Base-by-base conservation (phyloP, 2,888 invertebrate genomes). In the Tuta absoluta region DNA sequence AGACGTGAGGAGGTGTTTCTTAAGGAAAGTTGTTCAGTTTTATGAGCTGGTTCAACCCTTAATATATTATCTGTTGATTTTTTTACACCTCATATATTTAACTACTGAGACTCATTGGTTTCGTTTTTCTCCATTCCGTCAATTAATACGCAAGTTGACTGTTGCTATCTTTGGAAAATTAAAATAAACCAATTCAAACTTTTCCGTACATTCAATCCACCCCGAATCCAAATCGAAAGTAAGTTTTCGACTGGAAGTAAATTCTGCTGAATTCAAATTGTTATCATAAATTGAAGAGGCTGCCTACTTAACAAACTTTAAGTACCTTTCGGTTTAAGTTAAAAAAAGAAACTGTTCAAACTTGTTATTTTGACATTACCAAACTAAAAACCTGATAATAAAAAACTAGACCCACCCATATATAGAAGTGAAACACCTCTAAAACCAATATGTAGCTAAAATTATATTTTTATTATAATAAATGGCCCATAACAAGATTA, bases 271-370 rank as follows among this genome's bases (percentile, higher is more conserved):
- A 70, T 65, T 73, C 72, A 68, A 68, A 71, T 69, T 72, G 69
- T 73, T 71, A 71, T 65, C 71, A 41, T 17, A 72, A 78, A 75
- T 75, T 74, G 75, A 1, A 33, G 33, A 33, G 7, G 33, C 8
- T 75, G 71, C 68, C 73, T 24, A 67, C 69, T 65, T 63, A 62
- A 67, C 68, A 66, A 68, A 71, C 12, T 14, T 2, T 12, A 21
- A 14, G 10, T 49, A 19, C 10, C 19, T 17, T 49, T 3, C 23
- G 0, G 12, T 53, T 23, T 21, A 21, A 21, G 11, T 11, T 21
- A n/a, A 17, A 11, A n/a, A 45, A 45, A n/a, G 17, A 45, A 45
- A 45, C 45, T 4, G 45, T 45, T 17, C 12, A 24, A 49, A 53
- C 51, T 23, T 14, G 51, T 53, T 53, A 23, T 12, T 53, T 14